Conservation (phyloP, 1,140 invertebrate species). For the Lasioglossum albipes region DNA sequence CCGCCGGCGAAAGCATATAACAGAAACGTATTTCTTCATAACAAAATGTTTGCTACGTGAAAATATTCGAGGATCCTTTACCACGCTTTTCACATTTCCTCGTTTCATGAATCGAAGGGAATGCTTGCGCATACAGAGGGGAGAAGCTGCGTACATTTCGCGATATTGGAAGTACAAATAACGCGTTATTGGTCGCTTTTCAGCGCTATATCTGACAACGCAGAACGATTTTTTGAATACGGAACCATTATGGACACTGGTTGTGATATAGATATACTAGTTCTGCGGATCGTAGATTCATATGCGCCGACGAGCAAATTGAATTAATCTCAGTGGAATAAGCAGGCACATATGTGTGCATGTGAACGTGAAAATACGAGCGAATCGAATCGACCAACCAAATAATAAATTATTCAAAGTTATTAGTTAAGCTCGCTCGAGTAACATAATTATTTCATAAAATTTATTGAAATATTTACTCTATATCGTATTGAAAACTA, state of each 20-base stretch:
- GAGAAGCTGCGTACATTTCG: slow-evolving; percentile 26
- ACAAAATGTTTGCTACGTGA: not conserved
- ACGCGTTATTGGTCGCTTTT: slow-evolving; percentile 31
- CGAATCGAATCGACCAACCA: no score
- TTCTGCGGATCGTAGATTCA: not conserved
- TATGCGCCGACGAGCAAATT: not conserved
- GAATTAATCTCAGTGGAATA: not conserved
- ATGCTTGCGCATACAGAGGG: slow-evolving; percentile 29
- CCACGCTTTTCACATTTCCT: slow-evolving; percentile 23
- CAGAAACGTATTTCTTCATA: not conserved
- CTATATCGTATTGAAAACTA: no score
- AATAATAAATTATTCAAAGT: no score
- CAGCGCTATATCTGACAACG: slow-evolving; percentile 20
- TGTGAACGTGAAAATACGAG: no score
- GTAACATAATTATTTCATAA: no score
- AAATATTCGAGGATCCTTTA: not conserved
- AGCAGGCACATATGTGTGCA: no score
- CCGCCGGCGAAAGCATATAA: not conserved
- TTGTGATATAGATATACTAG: not conserved
- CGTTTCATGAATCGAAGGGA: slow-evolving; percentile 32
- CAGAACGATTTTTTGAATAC: slow-evolving; percentile 12
- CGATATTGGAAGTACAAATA: slow-evolving; percentile 38
- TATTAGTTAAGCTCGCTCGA: no score
- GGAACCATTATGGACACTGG: not conserved
- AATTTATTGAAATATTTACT: no score